Evolutionary conservation across 2,113 vertebrate species (phyloP).

Genomic region (Sterna hirundo): DNA sequence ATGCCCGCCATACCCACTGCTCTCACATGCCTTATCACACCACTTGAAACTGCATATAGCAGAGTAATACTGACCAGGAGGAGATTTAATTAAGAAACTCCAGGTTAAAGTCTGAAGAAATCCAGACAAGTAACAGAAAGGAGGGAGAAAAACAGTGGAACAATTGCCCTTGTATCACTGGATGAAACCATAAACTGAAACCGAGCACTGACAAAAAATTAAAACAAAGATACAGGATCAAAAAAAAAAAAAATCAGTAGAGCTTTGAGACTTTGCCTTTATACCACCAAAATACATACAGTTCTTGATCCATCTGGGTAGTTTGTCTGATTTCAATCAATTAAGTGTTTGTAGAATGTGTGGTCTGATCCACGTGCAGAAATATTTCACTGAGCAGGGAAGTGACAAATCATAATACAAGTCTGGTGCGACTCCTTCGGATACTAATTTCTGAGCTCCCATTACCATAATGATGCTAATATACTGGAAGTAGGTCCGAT

Average conservation of each 20-base stretch:
- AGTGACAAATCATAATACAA: neutral
- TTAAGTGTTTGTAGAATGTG: neutral
- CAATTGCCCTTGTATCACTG: neutral
- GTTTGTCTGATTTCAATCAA: neutral
- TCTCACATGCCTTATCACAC: neutral
- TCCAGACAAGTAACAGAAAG: neutral
- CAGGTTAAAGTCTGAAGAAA: neutral
- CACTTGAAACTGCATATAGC: neutral
- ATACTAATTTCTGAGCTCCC: neutral
- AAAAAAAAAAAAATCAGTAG: fast-evolving
- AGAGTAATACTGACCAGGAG: neutral
- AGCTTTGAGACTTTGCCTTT: neutral
- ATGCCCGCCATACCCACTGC: fast-evolving
- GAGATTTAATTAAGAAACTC: neutral
- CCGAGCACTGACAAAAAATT: neutral
- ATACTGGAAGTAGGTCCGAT: neutral
- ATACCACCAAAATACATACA: neutral
- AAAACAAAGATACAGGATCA: neutral
- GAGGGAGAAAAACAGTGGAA: neutral
- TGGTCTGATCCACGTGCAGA: neutral
- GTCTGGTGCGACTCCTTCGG: neutral
- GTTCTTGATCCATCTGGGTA: neutral
- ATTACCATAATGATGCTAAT: neutral
- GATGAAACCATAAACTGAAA: neutral
- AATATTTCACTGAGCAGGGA: neutral